phyloP scores from a whole-genome alignment of 2,113 vertebrate genomes.

The Rhombomys opimus region DNA sequence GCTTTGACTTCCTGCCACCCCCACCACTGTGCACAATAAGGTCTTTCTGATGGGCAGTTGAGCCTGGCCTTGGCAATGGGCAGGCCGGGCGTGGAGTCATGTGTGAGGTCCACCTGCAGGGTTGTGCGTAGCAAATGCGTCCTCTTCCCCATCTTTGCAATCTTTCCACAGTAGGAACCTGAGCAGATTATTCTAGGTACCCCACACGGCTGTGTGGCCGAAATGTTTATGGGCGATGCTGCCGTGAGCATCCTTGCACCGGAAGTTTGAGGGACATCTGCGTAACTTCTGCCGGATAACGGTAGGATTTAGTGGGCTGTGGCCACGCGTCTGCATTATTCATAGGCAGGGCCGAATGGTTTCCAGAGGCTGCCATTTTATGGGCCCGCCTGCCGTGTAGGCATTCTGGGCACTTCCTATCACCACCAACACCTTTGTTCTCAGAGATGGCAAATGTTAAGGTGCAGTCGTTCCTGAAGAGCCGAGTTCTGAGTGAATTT shows the following conservation, averaged over 20 bases:
- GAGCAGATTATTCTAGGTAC: not conserved
- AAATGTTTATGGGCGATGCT: too few species aligned
- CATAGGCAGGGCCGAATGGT: rapidly evolving
- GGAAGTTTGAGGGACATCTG: rapidly evolving
- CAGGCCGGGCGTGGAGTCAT: not conserved
- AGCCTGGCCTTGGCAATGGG: not conserved
- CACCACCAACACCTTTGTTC: not conserved
- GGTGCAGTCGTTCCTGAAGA: not conserved
- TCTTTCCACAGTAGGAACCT: not conserved
- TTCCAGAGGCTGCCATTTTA: not conserved
- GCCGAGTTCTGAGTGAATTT: not conserved
- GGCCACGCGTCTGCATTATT: not conserved
- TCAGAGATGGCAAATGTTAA: not conserved
- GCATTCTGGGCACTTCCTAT: not conserved
- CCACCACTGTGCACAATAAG: not conserved
- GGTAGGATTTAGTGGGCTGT: not conserved
- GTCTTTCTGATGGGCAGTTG: not conserved
- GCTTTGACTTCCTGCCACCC: not conserved
- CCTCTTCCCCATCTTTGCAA: not conserved
- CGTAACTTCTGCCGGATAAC: not conserved
- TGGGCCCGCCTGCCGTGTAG: rapidly evolving
- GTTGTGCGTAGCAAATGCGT: too few species aligned
- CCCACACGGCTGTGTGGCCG: not conserved
- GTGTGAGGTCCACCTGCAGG: not conserved
- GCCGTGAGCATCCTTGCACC: rapidly evolving